Evolutionary conservation across 2,797 vertebrate species (phyloP), one percentile per base, ranked within the genome.

Genomic region (Notamacropus eugenii): DNA sequence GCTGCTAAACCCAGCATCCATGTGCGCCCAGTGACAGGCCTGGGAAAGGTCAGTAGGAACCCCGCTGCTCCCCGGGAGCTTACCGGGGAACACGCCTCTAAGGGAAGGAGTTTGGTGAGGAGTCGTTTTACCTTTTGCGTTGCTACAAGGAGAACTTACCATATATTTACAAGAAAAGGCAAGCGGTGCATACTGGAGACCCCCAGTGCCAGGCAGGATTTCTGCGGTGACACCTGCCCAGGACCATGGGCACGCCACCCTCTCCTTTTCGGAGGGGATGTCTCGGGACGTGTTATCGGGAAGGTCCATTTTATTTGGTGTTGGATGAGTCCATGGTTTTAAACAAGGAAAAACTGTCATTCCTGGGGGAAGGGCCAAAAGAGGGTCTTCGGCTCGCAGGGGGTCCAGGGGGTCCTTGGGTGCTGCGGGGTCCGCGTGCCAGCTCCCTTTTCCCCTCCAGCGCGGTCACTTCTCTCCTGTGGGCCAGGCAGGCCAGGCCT

Each of bases 381-480:
- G 0, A 52, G 52, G 52, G 52, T 52, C 52, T 6, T 52, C 0
- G 52, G 52, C 6, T 52, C 6, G 52, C 52, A 52, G 52, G 6
- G 52, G 52, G 6, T 52, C 46, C 8, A 52, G 52, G 52, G 52
- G 52, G 52, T 52, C n/a, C n/a, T 24, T 67, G 46, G 46, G 46
- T 46, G 46, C 46, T 46, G 46, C 46, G 46, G 46, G 46, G 46
- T 2, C 46, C 46, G 46, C 46, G 46, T 46, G 46, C 46, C 46
- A 46, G 46, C 46, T 46, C 46, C n/a, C n/a, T 40, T 67, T 14
- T 4, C 13, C 13, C 12, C 11, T 67, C 31, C 0, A 0, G 67
- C 13, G 16, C 34, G 0, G 31, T n/a, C 13, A 19, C 14, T n/a
- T n/a, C n/a, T n/a, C n/a, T 24, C 1, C 67, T 0, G n/a, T 8